Conservation (phyloP, 2,797 vertebrate species). For the Lepilemur ruficaudatus region DNA sequence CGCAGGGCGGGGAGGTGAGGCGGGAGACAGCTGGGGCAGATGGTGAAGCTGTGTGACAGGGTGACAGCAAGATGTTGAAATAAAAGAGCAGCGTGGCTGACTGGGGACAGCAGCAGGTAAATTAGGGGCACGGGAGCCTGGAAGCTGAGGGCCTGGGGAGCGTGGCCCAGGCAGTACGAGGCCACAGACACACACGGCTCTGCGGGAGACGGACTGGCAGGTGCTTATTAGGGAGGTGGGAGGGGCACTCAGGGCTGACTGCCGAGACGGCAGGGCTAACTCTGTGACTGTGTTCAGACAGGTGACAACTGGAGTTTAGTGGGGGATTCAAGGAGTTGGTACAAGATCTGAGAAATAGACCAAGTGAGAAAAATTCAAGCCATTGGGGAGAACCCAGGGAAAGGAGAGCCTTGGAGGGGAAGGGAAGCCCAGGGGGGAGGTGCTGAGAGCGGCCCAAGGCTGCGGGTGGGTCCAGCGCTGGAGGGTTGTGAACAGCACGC, state of each 20-base stretch:
- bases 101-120: neutral
- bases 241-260: too few relatives aligned
- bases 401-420: neutral
- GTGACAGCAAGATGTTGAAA: neutral
- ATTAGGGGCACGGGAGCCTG: neutral
- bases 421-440: too few relatives aligned
- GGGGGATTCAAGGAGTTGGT: too few relatives aligned
- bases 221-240: too few relatives aligned
- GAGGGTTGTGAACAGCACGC: accelerated
- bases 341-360: neutral
- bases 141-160: neutral
- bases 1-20: neutral
- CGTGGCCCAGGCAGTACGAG: neutral
- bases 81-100: neutral
- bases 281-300: neutral
- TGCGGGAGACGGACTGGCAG: accelerated
- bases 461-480: accelerated
- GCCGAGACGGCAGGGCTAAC: too few relatives aligned
- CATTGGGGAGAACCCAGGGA: neutral
- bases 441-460: accelerated
- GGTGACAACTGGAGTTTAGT: neutral
- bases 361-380: too few relatives aligned
- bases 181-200: neutral
- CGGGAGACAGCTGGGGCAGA: neutral
- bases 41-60: too few relatives aligned